Base-by-base conservation (phyloP, 2,113 vertebrate species). In the Gasterosteus nipponicus region DNA sequence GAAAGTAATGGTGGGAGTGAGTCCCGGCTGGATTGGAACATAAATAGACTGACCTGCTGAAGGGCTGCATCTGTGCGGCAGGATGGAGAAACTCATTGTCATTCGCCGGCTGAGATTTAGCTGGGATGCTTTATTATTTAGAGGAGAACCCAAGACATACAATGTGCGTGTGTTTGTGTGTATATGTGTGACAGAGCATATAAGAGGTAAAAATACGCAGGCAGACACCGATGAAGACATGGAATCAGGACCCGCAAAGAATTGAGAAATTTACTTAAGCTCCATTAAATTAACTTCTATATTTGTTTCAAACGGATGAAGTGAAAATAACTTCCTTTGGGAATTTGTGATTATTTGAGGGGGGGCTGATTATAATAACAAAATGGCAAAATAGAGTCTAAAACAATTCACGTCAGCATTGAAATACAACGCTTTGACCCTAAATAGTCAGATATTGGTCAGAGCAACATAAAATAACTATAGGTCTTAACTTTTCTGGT, bases 11-110 rank as follows among this genome's bases (percentile, higher is more conserved):
- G 57, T 73, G 47, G 39, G 22, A 62, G 66, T 72, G 70, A 81
- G 67, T 62, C 80, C 69, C 38, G 9, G 71, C 67, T 47, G 47
- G 57, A 83, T 16, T 51, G 49, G 47, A 74, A 67, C 73, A 69
- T 73, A 84, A 82, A 81, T 70, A 77, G 73, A 79, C 59, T 35
- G 80, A 46, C 38, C 61, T 29, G 69, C 68, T 78, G 69, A 80
- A 73, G 76, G 38, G 41, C 49, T 64, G 59, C 53, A 60, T 77
- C 75, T 79, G 72, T 60, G 46, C 62, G 63, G 69, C 49, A 53
- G 57, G 58, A 53, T 39, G 9, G 31, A 61, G 41, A 73, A 69
- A 81, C 59, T 49, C 19, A 70, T 81, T 78, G 42, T 29, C 5
- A 77, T 60, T 77, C 4, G 5, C 47, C 7, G 39, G 76, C 69